phyloP scores from a whole-genome alignment of 2,888 invertebrate genomes.

The Bombylius major region DNA sequence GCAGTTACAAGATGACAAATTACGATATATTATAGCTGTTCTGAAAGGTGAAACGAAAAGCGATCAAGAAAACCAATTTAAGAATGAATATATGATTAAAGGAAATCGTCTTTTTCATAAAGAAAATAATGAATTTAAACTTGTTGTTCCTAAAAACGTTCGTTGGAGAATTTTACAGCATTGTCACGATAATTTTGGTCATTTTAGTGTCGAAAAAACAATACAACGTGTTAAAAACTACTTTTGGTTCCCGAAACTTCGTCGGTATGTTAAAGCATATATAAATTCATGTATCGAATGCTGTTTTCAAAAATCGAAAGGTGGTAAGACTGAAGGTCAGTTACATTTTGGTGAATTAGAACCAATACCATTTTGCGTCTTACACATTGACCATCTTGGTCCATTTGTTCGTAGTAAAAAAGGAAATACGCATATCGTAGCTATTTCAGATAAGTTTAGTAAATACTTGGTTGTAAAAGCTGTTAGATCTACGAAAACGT shows the following conservation, averaged over 20 bases:
- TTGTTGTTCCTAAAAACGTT: slow-evolving; percentile 12
- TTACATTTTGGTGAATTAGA: slow-evolving; percentile 8
- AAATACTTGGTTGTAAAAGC: slow-evolving; percentile 12
- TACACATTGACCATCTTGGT: slow-evolving; percentile 16
- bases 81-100: slow-evolving; percentile 8
- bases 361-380: slow-evolving; percentile 11
- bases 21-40: slow-evolving; percentile 7
- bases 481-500: slow-evolving; percentile 12
- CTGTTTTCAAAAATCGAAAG: slow-evolving; percentile 12
- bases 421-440: neutral
- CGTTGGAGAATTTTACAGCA: slow-evolving; percentile 9
- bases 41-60: slow-evolving; percentile 5
- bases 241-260: slow-evolving; percentile 16
- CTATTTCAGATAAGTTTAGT: slow-evolving; percentile 5
- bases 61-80: slow-evolving; percentile 8
- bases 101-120: slow-evolving; percentile 11
- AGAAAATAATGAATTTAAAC: neutral
- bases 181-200: slow-evolving; percentile 17
- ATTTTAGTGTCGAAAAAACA: slow-evolving; percentile 17
- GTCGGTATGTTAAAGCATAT: slow-evolving; percentile 14
- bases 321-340: slow-evolving; percentile 10
- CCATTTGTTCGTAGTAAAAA: slow-evolving; percentile 10
- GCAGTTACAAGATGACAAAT: slow-evolving; percentile 4
- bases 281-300: slow-evolving; percentile 15
- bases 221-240: slow-evolving; percentile 10